phyloP scores from a whole-genome alignment of 2,888 invertebrate species.

The Pachycephus smyrnensis region DNA sequence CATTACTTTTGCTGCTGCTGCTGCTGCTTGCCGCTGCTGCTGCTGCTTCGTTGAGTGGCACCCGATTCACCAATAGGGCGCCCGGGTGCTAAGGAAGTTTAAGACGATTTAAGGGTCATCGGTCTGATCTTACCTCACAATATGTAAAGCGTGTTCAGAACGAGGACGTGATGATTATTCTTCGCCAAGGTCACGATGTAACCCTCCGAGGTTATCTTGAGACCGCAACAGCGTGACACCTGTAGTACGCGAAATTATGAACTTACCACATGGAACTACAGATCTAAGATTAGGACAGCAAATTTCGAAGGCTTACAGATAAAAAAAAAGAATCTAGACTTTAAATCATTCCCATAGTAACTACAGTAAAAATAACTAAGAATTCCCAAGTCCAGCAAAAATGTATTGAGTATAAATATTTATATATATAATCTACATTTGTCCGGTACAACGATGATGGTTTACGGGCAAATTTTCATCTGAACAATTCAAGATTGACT shows the following conservation, averaged over 20 bases:
- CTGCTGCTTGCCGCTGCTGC: slow-evolving; percentile 18
- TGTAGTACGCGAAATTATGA: slow-evolving; percentile 65
- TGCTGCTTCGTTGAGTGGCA: slow-evolving; percentile 57
- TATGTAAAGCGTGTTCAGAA: slow-evolving; percentile 94
- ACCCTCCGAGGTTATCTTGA: slow-evolving; percentile 97
- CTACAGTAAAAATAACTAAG: not conserved
- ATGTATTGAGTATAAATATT: no score
- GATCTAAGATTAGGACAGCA: no score
- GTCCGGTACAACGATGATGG: not conserved
- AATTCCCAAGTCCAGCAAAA: no score
- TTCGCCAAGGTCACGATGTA: slow-evolving; percentile 97
- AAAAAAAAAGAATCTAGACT: no score
- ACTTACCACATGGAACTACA: not conserved
- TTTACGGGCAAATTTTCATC: not conserved
- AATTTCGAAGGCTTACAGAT: no score
- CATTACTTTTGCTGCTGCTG: slow-evolving; percentile 27
- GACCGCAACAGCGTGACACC: slow-evolving; percentile 97
- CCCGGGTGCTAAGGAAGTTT: slow-evolving; percentile 47
- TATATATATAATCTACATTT: not conserved
- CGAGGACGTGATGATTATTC: slow-evolving; percentile 98
- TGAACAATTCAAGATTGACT: not conserved
- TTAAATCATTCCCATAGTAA: not conserved
- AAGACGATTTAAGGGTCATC: slow-evolving; percentile 39
- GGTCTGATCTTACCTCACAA: slow-evolving; percentile 75
- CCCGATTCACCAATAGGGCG: slow-evolving; percentile 46